These are phyloP conservation scores for Arenaria interpres DNA, from an alignment of 2,113 vertebrate species.

Conservation along the genomic window DNA sequence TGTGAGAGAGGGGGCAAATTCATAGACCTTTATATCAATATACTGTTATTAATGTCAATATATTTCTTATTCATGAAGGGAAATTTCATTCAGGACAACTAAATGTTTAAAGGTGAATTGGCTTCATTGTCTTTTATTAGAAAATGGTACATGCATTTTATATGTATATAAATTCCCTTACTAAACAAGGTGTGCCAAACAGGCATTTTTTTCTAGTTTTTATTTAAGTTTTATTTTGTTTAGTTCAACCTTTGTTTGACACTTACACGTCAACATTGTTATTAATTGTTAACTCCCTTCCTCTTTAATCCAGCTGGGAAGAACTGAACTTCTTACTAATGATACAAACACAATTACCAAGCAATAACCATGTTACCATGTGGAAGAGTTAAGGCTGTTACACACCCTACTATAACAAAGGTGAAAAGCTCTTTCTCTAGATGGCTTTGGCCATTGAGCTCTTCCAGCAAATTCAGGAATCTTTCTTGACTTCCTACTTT, in stretches of 20 bases:
- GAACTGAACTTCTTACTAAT: background rate
- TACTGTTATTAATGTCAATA: background rate
- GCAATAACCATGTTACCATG: background rate
- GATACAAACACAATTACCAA: background rate
- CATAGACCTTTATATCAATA: background rate
- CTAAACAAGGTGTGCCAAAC: background rate
- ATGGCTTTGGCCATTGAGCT: background rate
- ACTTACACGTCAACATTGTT: too few relatives aligned
- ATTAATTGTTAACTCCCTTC: background rate
- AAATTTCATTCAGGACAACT: background rate
- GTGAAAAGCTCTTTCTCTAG: background rate
- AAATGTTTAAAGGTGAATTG: background rate
- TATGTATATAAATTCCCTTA: background rate
- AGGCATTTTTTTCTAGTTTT: background rate
- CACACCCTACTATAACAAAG: background rate
- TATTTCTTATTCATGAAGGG: background rate
- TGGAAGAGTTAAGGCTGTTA: background rate
- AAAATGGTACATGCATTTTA: background rate
- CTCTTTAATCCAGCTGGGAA: background rate
- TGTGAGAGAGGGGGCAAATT: background rate
- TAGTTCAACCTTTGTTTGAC: background rate
- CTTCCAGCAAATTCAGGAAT: background rate
- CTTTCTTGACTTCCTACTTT: background rate
- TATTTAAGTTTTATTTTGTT: background rate
- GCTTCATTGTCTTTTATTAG: background rate